phyloP scores from a whole-genome alignment of 1,140 invertebrate genomes.

The Drosophila serrata region DNA sequence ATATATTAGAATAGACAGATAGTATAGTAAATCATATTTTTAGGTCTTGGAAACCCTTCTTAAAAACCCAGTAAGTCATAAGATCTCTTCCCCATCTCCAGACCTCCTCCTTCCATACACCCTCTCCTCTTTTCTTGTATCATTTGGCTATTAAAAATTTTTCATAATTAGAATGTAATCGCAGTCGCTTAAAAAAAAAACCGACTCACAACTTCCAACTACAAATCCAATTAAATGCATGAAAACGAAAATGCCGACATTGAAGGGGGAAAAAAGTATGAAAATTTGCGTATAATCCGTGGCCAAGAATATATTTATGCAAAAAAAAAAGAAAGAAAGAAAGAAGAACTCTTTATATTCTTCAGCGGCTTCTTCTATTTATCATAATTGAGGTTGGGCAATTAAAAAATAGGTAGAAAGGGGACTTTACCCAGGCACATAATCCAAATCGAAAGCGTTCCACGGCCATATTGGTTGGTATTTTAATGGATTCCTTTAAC shows the following conservation, averaged over 20 bases:
- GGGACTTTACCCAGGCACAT: constrained; percentile 28
- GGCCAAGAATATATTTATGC: constrained; percentile 59
- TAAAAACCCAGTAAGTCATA: no score
- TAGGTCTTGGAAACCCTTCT: neutral
- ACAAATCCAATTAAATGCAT: constrained; percentile 72
- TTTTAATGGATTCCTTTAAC: constrained; percentile 70
- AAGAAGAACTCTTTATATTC: neutral
- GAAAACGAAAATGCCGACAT: constrained; percentile 60
- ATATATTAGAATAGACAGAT: neutral
- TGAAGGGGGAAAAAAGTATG: constrained; percentile 34
- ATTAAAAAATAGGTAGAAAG: constrained; percentile 44
- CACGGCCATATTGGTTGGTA: constrained; percentile 54
- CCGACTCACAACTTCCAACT: constrained; percentile 8
- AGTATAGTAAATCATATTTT: neutral
- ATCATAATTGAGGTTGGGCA: constrained; percentile 71
- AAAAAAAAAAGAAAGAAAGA: constrained; percentile 28
- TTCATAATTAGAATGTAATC: constrained; percentile 77
- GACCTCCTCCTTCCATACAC: neutral
- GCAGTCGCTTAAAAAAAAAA: constrained; percentile 35
- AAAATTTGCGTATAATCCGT: constrained; percentile 80
- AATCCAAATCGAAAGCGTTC: constrained; percentile 69
- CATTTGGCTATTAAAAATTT: constrained; percentile 67
- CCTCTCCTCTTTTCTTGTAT: constrained; percentile 33
- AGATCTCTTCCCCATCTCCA: neutral
- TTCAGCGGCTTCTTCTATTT: constrained; percentile 26